phyloP scores from a whole-genome alignment of 2,113 vertebrate species.

The Chrysochloris asiatica region DNA sequence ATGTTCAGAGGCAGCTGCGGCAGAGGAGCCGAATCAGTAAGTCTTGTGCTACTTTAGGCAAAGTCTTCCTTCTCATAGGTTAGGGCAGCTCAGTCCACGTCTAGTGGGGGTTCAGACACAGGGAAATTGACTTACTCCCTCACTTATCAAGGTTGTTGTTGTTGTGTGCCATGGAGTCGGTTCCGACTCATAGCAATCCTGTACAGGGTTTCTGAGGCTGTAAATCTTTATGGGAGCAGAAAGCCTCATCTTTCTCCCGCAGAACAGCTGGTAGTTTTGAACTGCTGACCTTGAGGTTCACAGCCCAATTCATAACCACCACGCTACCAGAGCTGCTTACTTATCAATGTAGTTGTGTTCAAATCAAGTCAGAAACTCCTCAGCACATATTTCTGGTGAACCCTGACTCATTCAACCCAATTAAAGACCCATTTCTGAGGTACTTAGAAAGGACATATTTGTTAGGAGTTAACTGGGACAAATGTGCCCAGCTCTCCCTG shows the following conservation, averaged over 20 bases:
- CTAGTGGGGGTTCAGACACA: background rate
- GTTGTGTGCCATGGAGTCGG: no score
- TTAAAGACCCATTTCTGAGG: background rate
- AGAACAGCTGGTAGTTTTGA: no score
- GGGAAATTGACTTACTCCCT: background rate
- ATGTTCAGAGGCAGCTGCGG: conserved; percentile 61
- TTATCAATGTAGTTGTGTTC: no score
- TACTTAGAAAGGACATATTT: background rate
- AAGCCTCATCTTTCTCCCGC: no score
- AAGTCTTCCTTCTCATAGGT: background rate
- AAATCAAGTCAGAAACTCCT: background rate
- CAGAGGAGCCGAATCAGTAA: conserved; percentile 88
- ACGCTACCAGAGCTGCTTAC: no score
- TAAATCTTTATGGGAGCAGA: no score
- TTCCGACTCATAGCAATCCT: no score
- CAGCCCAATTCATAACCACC: no score
- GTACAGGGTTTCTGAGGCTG: no score
- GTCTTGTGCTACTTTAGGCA: conserved; percentile 58
- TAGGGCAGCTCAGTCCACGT: background rate
- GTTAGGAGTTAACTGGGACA: background rate
- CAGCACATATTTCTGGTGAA: background rate
- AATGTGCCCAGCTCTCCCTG: background rate
- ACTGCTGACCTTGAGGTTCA: no score
- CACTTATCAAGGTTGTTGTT: no score
- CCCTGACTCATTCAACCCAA: background rate